Percentiles rank a stretch among this genome's conserved stretches.
These are phyloP conservation scores for Tyto alba DNA, from an alignment of 2,113 vertebrate species.

Conservation along the genomic window DNA sequence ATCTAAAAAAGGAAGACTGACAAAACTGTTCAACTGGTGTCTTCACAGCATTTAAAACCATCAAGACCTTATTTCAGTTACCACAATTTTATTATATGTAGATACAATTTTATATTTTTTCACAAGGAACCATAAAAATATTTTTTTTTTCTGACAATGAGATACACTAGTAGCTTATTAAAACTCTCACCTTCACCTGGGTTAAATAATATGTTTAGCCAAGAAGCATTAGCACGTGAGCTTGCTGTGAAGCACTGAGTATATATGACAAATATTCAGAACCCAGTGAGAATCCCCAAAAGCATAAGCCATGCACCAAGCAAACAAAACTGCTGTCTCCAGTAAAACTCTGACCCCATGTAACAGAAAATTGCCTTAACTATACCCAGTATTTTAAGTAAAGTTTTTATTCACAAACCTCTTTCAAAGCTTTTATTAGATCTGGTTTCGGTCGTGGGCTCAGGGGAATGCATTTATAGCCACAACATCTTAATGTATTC, in stretches of 20 bases:
- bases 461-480: constrained; percentile 86
- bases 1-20: not conserved
- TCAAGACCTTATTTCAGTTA: not conserved
- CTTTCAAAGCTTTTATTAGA: constrained; percentile 84
- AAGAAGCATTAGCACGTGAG: not conserved
- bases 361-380: not conserved
- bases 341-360: not conserved
- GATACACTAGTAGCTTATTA: not conserved
- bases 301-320: not conserved
- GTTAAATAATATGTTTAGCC: not conserved
- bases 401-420: constrained; percentile 74
- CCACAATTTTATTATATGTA: not conserved
- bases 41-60: not conserved
- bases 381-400: not conserved
- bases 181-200: not conserved
- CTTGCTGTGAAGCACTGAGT: not conserved
- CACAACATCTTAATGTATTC: constrained; percentile 85
- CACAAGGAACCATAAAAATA: not conserved
- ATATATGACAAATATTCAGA: not conserved
- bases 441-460: constrained; percentile 82
- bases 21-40: not conserved
- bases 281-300: not conserved
- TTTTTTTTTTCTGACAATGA: not conserved
- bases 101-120: not conserved
- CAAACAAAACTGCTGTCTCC: not conserved